Conservation (phyloP, 35 echinoderm and acorn worm genomes). For the Anneissia japonica region DNA sequence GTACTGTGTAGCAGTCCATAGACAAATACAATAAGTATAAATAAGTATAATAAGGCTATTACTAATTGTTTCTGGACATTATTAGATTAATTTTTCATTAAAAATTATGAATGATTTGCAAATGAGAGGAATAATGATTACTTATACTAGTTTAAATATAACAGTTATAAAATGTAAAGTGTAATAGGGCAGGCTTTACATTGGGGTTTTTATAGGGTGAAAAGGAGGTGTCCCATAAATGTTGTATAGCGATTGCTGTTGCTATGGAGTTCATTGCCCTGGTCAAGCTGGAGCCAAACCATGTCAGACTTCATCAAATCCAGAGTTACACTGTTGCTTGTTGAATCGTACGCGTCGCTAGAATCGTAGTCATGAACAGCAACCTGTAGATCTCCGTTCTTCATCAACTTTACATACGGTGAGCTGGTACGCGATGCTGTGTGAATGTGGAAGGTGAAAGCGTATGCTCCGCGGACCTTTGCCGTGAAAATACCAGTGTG, state of each 20-base stretch:
- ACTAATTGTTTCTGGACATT: too few species aligned
- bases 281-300: constrained; percentile 85
- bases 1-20: too few species aligned
- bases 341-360: constrained; percentile 79
- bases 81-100: too few species aligned
- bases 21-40: too few species aligned
- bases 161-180: too few species aligned
- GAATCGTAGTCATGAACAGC: constrained; percentile 79
- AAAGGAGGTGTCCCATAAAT: constrained; percentile 80
- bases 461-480: constrained; percentile 53
- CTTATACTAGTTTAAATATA: too few species aligned
- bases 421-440: constrained; percentile 69
- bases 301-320: constrained; percentile 43
- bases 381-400: constrained; percentile 73
- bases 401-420: constrained; percentile 92
- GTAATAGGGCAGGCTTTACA: too few species aligned
- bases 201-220: constrained; percentile 18
- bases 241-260: constrained; percentile 87
- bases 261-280: constrained; percentile 67
- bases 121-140: too few species aligned
- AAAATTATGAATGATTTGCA: too few species aligned
- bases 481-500: constrained; percentile 64
- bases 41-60: too few species aligned
- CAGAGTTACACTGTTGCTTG: constrained; percentile 76
- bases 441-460: constrained; percentile 85